phyloP scores from a whole-genome alignment of 2,797 vertebrate genomes.

The Phataginus tricuspis region DNA sequence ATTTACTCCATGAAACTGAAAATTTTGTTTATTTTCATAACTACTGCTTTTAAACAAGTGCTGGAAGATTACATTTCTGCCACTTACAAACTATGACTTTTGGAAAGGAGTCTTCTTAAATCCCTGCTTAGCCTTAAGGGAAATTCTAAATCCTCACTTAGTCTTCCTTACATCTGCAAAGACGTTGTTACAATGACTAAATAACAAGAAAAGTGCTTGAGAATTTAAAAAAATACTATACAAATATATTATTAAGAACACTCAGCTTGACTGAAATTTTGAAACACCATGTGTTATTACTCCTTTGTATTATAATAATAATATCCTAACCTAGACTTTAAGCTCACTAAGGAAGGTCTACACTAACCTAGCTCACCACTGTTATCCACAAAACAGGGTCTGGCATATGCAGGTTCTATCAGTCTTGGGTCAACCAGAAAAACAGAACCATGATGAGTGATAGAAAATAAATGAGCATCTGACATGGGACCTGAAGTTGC shows the following conservation, averaged over 20 bases:
- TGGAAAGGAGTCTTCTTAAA: background rate
- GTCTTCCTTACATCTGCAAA: background rate
- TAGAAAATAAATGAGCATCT: background rate
- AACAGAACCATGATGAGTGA: background rate
- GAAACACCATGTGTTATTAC: background rate
- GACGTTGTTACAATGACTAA: background rate
- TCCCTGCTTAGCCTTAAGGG: background rate
- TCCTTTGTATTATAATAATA: background rate
- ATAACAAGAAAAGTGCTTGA: background rate
- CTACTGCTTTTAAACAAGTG: background rate
- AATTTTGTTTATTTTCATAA: constrained; percentile 12
- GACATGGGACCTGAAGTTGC: background rate
- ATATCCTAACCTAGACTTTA: background rate
- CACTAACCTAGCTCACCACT: background rate
- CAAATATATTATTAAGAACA: constrained; percentile 49
- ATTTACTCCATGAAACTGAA: background rate
- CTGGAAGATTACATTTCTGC: background rate
- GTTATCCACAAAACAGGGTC: background rate
- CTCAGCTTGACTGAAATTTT: background rate
- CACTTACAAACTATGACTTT: background rate
- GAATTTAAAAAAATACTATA: background rate
- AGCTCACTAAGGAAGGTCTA: background rate
- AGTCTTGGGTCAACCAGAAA: background rate
- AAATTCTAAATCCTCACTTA: background rate
- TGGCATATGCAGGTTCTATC: background rate